A percentile compares a stretch with the other conserved stretches of the same genome.
phyloP scores from a whole-genome alignment of 1,140 invertebrate genomes.

The Drosophila mojavensis region DNA sequence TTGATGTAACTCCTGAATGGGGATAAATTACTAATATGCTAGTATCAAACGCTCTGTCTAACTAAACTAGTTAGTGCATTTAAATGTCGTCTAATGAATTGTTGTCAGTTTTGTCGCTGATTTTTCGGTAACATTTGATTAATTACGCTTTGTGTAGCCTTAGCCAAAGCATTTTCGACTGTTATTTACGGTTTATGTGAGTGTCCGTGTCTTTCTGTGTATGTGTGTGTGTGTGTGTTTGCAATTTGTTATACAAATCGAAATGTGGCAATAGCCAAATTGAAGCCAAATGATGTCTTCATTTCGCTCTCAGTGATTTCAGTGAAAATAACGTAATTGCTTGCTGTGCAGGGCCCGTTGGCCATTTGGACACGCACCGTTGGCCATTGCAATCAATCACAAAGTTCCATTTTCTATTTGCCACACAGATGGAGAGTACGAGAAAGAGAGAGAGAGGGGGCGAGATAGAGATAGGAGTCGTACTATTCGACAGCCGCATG shows the following conservation, averaged over 20 bases:
- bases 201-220: not conserved
- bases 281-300: constrained; percentile 77
- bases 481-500: constrained; percentile 42
- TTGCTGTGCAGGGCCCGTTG: constrained; percentile 45
- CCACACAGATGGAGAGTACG: constrained; percentile 1
- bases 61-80: not conserved
- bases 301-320: constrained; percentile 76
- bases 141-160: constrained; percentile 57
- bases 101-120: constrained; percentile 7
- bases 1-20: too few species aligned
- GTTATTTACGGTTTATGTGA: constrained; percentile 17
- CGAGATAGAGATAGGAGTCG: not conserved
- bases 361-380: constrained; percentile 69
- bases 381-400: constrained; percentile 69
- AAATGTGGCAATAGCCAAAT: constrained; percentile 72
- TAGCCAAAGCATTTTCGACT: constrained; percentile 33
- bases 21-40: too few species aligned
- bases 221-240: constrained; percentile 41
- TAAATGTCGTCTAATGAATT: not conserved
- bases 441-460: not conserved
- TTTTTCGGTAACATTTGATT: constrained; percentile 38
- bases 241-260: constrained; percentile 71
- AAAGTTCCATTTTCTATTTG: constrained; percentile 65
- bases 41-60: too few species aligned
- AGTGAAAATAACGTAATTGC: constrained; percentile 72